Base-by-base conservation (phyloP, 2,888 invertebrate species). In the Cephus spinipes region DNA sequence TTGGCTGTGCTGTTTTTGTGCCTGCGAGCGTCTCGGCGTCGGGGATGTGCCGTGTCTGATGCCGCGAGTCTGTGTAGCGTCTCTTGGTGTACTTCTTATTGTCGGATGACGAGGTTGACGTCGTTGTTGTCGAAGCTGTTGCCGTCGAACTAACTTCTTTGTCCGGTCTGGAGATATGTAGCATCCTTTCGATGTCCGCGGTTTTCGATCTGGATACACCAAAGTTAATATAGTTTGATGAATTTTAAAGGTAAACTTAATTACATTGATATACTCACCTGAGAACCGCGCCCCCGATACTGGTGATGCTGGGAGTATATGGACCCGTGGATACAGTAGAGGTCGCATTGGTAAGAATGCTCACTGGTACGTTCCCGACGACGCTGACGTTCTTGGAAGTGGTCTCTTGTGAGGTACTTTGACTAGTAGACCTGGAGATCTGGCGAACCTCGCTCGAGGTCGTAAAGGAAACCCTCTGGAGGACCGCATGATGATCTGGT, bases 221-320 rank as follows among this genome's bases (percentile, higher is more conserved):
- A 36, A 74, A 12, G 12, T 74, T 73, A 12, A 34, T 33, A 12
- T 23, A 35, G 6, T 55, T 76, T 31, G 33, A 34, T 11, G 30
- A 32, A 11, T 36, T n/a, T 76, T 33, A 32, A 55, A 12, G 30
- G 31, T n/a, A 12, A 31, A 6, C 9, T 76, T 31, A 11, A 34
- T 15, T 34, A 23, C 23, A 1, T 71, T 33, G 4, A 71, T 31
- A 33, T 33, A 31, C 76, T 86, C 73, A 90, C 91, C 94, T 92
- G 81, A 95, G 88, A 33, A 95, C 95, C 33, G 94, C 94, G 75
- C 94, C 94, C 6, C 95, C 95, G 82, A 95, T 95, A 84, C 93
- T 95, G 0, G 94, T 93, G 85, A 95, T 95, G 86, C 94, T 94
- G 0, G 94, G 92, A 33, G 94, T 89, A 79, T 89, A 89, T 74